Conservation (phyloP, 2,888 invertebrate genomes). For the Pherbina coryleti region DNA sequence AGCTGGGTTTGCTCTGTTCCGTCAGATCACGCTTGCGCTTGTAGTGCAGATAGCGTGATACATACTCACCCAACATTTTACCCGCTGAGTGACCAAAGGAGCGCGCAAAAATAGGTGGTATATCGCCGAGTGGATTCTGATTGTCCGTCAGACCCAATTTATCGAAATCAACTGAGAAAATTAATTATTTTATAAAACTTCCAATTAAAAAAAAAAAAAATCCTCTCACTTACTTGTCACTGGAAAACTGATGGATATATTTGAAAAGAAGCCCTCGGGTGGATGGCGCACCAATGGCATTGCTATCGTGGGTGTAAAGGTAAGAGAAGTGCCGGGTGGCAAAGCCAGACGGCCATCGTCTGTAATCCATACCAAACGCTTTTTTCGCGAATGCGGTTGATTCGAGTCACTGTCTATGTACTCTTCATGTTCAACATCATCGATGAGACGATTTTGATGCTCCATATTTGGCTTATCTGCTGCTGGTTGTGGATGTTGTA, state of each 20-base stretch:
- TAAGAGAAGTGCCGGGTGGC: slow-evolving; percentile 85
- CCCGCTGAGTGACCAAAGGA: slow-evolving; percentile 83
- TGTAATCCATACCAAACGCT: slow-evolving; percentile 87
- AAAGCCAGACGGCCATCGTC: slow-evolving; percentile 86
- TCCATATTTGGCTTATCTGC: slow-evolving; percentile 45
- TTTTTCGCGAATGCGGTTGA: slow-evolving; percentile 80
- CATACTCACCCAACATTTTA: slow-evolving; percentile 76
- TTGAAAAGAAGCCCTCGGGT: slow-evolving; percentile 86
- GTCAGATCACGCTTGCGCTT: slow-evolving; percentile 71
- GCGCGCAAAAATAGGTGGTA: slow-evolving; percentile 82
- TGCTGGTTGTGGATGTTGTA: slow-evolving; percentile 28
- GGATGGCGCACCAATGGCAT: slow-evolving; percentile 88
- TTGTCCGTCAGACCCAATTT: slow-evolving; percentile 89
- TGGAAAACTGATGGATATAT: slow-evolving; percentile 85
- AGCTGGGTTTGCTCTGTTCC: slow-evolving; percentile 53
- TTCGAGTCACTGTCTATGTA: slow-evolving; percentile 52
- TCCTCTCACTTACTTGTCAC: slow-evolving; percentile 80
- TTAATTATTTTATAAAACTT: background rate
- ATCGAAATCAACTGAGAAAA: slow-evolving; percentile 82
- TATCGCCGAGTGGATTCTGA: slow-evolving; percentile 85
- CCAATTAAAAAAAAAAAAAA: background rate
- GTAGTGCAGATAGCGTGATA: slow-evolving; percentile 78
- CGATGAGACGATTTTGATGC: slow-evolving; percentile 44
- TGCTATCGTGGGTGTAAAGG: slow-evolving; percentile 84
- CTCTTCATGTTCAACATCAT: slow-evolving; percentile 51